Conservation (phyloP, 2,888 invertebrate species). For the Acanthopleura granulata region DNA sequence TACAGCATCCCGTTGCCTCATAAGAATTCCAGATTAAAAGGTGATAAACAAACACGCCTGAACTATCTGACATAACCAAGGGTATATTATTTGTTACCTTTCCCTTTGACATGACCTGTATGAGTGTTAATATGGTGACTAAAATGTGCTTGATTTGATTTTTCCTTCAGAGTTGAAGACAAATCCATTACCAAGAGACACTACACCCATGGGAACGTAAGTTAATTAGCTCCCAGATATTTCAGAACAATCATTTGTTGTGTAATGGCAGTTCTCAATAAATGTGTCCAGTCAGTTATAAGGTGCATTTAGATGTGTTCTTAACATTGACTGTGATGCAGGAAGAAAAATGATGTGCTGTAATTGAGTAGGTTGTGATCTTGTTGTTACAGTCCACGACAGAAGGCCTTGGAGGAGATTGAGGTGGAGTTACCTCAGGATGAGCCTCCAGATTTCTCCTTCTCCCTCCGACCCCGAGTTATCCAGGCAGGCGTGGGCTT, state of each 20-base stretch:
- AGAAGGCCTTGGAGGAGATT: constrained; percentile 43
- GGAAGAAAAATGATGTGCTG: too few species aligned
- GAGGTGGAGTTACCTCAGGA: constrained; percentile 61
- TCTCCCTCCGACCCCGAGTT: constrained; percentile 97
- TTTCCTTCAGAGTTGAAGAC: constrained; percentile 31
- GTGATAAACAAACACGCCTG: too few species aligned
- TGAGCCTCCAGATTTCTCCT: constrained; percentile 90
- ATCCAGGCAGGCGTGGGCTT: constrained; percentile 95
- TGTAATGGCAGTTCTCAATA: too few species aligned
- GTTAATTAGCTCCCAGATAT: neutral
- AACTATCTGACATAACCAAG: too few species aligned
- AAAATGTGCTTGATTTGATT: neutral
- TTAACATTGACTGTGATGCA: too few species aligned
- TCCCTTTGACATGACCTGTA: too few species aligned
- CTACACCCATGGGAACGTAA: constrained; percentile 36
- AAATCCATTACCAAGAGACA: constrained; percentile 31
- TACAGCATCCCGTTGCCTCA: too few species aligned
- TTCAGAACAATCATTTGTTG: too few species aligned
- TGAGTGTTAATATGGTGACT: neutral
- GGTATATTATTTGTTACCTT: too few species aligned
- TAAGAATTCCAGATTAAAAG: too few species aligned
- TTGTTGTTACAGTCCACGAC: neutral
- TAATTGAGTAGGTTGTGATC: neutral
- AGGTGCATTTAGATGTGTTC: too few species aligned
- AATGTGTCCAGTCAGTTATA: too few species aligned